Base-by-base conservation (phyloP, 1,140 invertebrate species). In the Leptopilina clavipes region DNA sequence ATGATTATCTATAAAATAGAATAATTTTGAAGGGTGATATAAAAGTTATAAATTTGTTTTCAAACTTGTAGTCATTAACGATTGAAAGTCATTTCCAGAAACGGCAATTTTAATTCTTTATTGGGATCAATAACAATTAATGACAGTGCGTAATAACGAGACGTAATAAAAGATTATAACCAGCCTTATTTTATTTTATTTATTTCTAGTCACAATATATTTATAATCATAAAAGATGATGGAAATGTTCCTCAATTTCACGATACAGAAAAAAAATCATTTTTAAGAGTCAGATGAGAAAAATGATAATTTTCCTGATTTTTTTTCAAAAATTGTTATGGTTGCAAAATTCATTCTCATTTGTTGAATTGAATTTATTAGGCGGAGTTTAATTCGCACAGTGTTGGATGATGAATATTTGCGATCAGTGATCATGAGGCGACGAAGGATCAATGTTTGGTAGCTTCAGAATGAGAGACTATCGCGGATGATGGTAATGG, bases 401-500 rank as follows among this genome's bases (percentile, higher is more conserved):
- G 11, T 25, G 56, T 14, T 14, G 25, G 22, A 65, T 65, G 59
- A 65, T 65, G 59, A 31, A 65, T 65, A 65, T 65, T 65, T 65
- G 59, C 59, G 59, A 65, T 65, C 59, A 22, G 14, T 12, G 22
- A 31, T 65, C 37, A 40, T 7, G 25, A 65, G 59, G 59, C 59
- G 59, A 65, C 59, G 59, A 31, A 65, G 22, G 59, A 65, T 65
- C 59, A 31, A 65, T 65, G 22, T 37, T 65, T 65, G 22, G 59
- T 65, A 17, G 73, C 73, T 25, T 7, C 10, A 18, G 52, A 48
- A 8, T 45, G 54, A 73, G 40, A 43, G 72, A 44, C 45, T 40
- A 54, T 70, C 76, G 18, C 70, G 72, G 73, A 65, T 74, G 76
- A 82, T 83, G 75, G 77, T 84, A 84, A 84, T 85, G 77, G 82